A percentile compares a stretch with the other conserved stretches of the same genome.
Evolutionary conservation across 2,797 vertebrate species (phyloP).

Genomic region (Melanotaenia maccullochi): DNA sequence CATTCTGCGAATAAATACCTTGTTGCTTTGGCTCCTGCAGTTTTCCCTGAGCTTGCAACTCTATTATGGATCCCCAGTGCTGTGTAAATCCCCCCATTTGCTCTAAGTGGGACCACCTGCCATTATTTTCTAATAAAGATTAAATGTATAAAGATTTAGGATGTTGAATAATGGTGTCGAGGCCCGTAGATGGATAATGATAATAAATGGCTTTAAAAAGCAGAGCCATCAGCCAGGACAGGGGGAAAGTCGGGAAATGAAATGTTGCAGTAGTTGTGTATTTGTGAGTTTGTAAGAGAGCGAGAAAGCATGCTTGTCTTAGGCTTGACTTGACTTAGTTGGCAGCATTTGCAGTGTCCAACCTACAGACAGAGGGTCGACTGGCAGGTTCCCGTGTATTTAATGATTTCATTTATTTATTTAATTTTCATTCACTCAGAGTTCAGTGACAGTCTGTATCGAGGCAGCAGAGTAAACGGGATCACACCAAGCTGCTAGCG

Average conservation of each 20-base stretch:
- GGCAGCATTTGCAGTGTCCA: slow-evolving; percentile 25
- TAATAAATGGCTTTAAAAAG: slow-evolving; percentile 54
- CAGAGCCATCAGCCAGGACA: slow-evolving; percentile 30
- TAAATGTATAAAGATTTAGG: slow-evolving; percentile 61
- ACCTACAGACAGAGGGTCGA: slow-evolving; percentile 32
- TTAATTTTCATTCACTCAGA: slow-evolving; percentile 36
- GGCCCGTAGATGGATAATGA: slow-evolving; percentile 50
- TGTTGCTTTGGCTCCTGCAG: slow-evolving; percentile 47
- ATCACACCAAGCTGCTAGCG: slow-evolving; percentile 14
- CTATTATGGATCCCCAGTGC: slow-evolving; percentile 42
- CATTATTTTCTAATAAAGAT: slow-evolving; percentile 65
- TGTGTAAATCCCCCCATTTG: slow-evolving; percentile 45
- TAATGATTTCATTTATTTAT: slow-evolving; percentile 5
- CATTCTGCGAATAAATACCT: slow-evolving; percentile 61
- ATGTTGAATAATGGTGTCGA: slow-evolving; percentile 47
- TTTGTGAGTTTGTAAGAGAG: neutral
- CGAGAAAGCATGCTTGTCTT: slow-evolving; percentile 12
- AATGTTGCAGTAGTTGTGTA: slow-evolving; percentile 26
- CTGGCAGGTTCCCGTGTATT: slow-evolving; percentile 38
- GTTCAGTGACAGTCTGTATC: slow-evolving; percentile 42
- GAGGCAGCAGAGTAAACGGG: slow-evolving; percentile 29
- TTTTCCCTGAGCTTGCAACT: slow-evolving; percentile 44
- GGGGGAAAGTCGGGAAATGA: slow-evolving; percentile 43
- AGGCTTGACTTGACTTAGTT: neutral
- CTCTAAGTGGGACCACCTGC: slow-evolving; percentile 46